Evolutionary conservation across 2,113 vertebrate genomes (phyloP).

Genomic region (Pavo muticus): DNA sequence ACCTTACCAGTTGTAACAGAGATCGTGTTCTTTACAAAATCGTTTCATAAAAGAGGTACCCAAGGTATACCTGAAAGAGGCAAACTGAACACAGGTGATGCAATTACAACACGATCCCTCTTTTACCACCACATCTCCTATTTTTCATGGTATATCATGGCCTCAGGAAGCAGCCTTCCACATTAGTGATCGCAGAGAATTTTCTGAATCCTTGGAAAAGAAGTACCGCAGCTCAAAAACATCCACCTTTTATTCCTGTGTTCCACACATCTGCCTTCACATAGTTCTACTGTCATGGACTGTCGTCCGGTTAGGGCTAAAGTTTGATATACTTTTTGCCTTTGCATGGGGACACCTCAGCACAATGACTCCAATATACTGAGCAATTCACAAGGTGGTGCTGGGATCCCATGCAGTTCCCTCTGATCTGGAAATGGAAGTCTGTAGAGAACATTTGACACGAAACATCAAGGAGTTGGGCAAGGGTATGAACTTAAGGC

Average conservation of each 20-base stretch:
- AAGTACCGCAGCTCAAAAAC: not conserved
- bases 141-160: not conserved
- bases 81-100: not conserved
- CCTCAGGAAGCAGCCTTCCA: not conserved
- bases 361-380: not conserved
- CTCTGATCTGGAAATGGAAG: too few relatives aligned
- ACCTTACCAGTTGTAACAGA: not conserved
- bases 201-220: not conserved
- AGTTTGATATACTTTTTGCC: not conserved
- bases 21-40: not conserved
- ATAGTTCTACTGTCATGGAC: not conserved
- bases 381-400: not conserved
- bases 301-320: not conserved
- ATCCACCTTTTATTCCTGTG: not conserved
- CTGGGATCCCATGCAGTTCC: not conserved
- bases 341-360: not conserved
- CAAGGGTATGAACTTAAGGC: not conserved
- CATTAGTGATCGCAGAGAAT: not conserved
- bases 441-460: not conserved
- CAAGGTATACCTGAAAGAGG: not conserved
- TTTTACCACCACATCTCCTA: not conserved
- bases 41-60: not conserved
- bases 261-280: not conserved
- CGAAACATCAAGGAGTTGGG: not conserved
- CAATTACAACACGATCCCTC: not conserved